Percentiles rank a stretch among this genome's conserved stretches.
Conservation (phyloP, 1,140 invertebrate genomes). For the Hyphantria cunea region DNA sequence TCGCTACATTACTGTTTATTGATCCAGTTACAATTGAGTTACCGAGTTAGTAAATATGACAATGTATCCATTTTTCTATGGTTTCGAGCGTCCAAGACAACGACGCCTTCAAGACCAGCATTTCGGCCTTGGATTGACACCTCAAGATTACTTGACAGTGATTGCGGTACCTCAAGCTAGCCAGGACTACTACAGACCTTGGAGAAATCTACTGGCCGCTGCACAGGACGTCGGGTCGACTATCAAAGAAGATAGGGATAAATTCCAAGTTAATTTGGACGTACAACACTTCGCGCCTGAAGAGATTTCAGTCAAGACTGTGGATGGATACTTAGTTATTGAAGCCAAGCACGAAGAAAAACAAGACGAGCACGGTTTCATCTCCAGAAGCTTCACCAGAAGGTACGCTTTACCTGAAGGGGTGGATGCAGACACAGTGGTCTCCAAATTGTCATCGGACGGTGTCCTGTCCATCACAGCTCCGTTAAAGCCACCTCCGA, state of each 20-base stretch:
- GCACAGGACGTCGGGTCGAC: slow-evolving; percentile 47
- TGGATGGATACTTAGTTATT: slow-evolving; percentile 86
- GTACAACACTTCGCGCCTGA: slow-evolving; percentile 92
- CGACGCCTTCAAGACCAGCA: slow-evolving; percentile 54
- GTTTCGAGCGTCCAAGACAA: slow-evolving; percentile 39
- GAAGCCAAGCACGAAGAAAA: slow-evolving; percentile 90
- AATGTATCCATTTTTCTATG: slow-evolving; percentile 50
- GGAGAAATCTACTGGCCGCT: slow-evolving; percentile 50
- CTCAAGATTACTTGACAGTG: slow-evolving; percentile 54
- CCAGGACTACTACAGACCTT: slow-evolving; percentile 49
- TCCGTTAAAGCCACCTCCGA: slow-evolving; percentile 82
- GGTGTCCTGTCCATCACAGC: slow-evolving; percentile 87
- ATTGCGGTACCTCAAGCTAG: slow-evolving; percentile 46
- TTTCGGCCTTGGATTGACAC: slow-evolving; percentile 54
- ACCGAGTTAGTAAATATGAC: slow-evolving; percentile 42
- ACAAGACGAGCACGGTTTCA: slow-evolving; percentile 87
- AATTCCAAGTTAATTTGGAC: slow-evolving; percentile 87
- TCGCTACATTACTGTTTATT: background rate
- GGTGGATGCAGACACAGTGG: slow-evolving; percentile 84
- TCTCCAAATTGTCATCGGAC: slow-evolving; percentile 87
- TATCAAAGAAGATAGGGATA: slow-evolving; percentile 56
- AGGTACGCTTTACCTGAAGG: slow-evolving; percentile 87
- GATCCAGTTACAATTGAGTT: too few species aligned
- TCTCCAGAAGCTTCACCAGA: slow-evolving; percentile 87
- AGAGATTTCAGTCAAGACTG: slow-evolving; percentile 91